Conservation (phyloP, 2,797 vertebrate genomes). For the Mormyrops attenuatus region DNA sequence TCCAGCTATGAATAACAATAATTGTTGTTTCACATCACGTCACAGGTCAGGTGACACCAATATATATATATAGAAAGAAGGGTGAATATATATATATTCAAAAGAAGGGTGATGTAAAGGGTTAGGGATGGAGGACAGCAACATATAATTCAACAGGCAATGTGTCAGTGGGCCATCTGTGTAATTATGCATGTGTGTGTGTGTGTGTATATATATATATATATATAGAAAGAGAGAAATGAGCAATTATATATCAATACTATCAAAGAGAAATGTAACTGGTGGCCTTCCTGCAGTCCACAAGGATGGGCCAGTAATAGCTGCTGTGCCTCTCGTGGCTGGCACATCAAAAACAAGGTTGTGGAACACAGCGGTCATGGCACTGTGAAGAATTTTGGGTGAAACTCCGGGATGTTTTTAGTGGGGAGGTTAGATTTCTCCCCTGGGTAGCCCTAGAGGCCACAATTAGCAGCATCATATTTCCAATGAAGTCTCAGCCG, state of each 20-base stretch:
- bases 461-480: not conserved
- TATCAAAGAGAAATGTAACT: not conserved
- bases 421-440: not conserved
- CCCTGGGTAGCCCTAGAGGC: not conserved
- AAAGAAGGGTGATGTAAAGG: not conserved
- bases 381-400: not conserved
- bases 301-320: not conserved
- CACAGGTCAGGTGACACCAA: not conserved
- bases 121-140: not conserved
- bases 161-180: not conserved
- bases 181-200: not conserved
- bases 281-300: not conserved
- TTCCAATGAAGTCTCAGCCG: not conserved
- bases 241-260: not conserved
- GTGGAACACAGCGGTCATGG: not conserved
- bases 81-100: too few species aligned
- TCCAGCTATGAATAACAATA: not conserved
- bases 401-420: not conserved
- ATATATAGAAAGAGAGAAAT: too few species aligned
- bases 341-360: not conserved
- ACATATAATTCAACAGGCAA: not conserved
- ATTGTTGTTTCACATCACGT: not conserved
- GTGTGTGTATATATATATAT: too few species aligned
- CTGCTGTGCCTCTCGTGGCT: not conserved
- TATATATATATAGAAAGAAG: too few species aligned